Base-by-base conservation (phyloP, 2,797 vertebrate genomes). In the Brotula barbata region DNA sequence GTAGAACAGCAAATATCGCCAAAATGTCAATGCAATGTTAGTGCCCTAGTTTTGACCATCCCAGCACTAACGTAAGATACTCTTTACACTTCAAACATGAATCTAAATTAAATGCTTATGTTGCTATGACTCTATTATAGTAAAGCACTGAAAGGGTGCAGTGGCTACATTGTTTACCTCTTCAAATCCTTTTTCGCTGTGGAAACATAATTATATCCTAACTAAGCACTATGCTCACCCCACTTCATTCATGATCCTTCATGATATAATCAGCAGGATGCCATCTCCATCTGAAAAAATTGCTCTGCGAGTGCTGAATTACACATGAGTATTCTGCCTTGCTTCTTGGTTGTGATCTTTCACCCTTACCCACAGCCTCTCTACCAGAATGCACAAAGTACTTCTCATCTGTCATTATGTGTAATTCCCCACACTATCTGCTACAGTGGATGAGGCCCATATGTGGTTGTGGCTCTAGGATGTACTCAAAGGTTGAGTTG, bases 391-490 rank as follows among this genome's bases (percentile, higher is more conserved):
- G 14, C 63, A 54, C 51, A 3, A 1, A 73, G 31, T 23, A 11
- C 52, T 70, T 22, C 47, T 76, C 45, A 19, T 51, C 25, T 19
- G 25, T 62, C 51, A 64, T 68, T 49, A 56, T 1, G 1, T 42
- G 42, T 61, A 59, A 64, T 60, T 73, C 73, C 67, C 56, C 47
- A 15, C 50, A 51, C 63, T 62, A 68, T 57, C 62, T 69, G 61
- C 56, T 17, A 0, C 41, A 2, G 43, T 51, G 2, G 11, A 53
- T 39, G 2, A 37, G 31, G 21, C 54, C 48, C 37, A 10, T 54
- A 36, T 68, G 59, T 36, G 44, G 51, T 60, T 9, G 53, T 1
- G 41, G 59, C 43, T 70, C 36, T 20, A 1, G 36, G 57, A 67
- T n/a, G 44, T 42, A 25, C 55, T 75, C 34, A 5, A 37, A 67